Evolutionary conservation across 1,140 invertebrate genomes (phyloP).

Genomic region (Bombus turneri): DNA sequence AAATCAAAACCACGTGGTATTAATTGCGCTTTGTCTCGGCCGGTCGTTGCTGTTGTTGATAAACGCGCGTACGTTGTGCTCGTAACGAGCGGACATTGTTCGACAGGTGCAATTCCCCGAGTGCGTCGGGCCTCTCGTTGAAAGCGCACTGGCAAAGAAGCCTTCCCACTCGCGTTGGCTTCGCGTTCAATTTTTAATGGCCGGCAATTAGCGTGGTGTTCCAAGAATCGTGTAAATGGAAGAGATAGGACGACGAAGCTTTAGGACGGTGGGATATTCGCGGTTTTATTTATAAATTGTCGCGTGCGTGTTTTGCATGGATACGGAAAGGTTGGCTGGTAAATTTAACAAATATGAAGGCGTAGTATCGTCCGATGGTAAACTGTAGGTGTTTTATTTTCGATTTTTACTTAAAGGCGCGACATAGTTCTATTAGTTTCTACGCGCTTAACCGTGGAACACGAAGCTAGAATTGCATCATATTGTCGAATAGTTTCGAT

Average conservation of each 20-base stretch:
- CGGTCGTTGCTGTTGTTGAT: slow-evolving; percentile 30
- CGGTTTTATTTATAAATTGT: no score
- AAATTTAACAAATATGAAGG: not conserved
- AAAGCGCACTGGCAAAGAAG: slow-evolving; percentile 12
- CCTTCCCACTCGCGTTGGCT: not conserved
- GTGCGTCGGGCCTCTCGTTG: not conserved
- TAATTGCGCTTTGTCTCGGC: slow-evolving; percentile 68
- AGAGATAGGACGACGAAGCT: no score
- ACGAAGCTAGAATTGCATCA: rapidly evolving
- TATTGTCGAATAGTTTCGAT: not conserved
- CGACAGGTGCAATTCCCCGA: slow-evolving; percentile 44
- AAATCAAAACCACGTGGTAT: slow-evolving; percentile 43
- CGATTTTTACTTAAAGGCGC: no score
- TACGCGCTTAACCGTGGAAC: no score
- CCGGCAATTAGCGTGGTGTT: slow-evolving; percentile 3
- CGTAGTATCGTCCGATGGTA: not conserved
- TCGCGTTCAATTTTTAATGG: slow-evolving; percentile 29
- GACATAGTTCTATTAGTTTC: no score
- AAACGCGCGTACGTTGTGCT: slow-evolving; percentile 22
- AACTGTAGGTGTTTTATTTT: rapidly evolving
- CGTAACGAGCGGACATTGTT: slow-evolving; percentile 71
- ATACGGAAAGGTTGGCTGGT: not conserved
- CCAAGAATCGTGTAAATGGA: not conserved
- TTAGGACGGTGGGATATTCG: no score
- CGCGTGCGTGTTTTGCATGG: rapidly evolving